Conservation (phyloP, 2,797 vertebrate genomes). For the Pyrrhura leucotis region DNA sequence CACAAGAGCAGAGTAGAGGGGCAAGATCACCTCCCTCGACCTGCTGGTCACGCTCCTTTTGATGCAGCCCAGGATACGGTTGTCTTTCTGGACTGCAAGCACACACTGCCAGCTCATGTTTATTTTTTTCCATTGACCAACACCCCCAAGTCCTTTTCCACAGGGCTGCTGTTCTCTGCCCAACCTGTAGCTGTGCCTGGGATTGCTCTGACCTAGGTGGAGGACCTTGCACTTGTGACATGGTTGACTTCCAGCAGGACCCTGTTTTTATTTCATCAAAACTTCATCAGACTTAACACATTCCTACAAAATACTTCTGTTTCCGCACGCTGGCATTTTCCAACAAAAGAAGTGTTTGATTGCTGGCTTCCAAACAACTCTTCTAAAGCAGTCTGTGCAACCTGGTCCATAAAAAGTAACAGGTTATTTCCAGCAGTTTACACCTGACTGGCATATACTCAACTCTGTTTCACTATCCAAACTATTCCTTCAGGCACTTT, state of each 20-base stretch:
- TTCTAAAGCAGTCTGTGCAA: not conserved
- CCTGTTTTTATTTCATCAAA: conserved; percentile 56
- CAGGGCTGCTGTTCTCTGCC: no score
- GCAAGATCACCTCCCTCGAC: no score
- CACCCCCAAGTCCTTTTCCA: no score
- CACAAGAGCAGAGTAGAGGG: no score
- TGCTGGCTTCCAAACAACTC: not conserved
- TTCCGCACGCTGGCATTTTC: conserved; percentile 36
- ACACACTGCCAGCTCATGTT: no score
- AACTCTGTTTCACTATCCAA: conserved; percentile 24
- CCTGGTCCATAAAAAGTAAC: conserved; percentile 44
- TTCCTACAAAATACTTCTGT: conserved; percentile 42
- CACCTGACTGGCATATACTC: conserved; percentile 59
- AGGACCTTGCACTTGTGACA: not conserved
- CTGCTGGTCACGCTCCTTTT: no score
- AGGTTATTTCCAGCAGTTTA: conserved; percentile 67
- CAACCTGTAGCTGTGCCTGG: no score
- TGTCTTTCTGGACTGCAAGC: no score
- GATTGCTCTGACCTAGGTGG: no score
- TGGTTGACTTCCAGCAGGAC: conserved; percentile 9
- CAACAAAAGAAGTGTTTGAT: conserved; percentile 57
- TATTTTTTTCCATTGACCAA: no score
- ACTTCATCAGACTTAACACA: conserved; percentile 44
- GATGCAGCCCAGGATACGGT: no score
- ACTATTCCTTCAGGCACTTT: conserved; percentile 36